phyloP scores from a whole-genome alignment of 2,797 vertebrate genomes.

The Sebastes cheni region DNA sequence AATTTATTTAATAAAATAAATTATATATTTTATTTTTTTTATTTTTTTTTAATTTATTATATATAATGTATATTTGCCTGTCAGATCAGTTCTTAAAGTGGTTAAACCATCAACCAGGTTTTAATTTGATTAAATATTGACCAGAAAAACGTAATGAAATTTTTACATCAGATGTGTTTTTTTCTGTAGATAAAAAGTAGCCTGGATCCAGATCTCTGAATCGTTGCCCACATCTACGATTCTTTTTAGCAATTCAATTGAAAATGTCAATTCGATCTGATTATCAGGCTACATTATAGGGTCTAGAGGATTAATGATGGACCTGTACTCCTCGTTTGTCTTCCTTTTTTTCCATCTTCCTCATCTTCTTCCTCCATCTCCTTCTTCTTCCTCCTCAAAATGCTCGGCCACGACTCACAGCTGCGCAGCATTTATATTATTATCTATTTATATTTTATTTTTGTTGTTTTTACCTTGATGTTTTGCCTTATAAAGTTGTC shows the following conservation, averaged over 20 bases:
- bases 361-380: too few relatives aligned
- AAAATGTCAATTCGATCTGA: not conserved
- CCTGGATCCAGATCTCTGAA: not conserved
- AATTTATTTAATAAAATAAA: not conserved
- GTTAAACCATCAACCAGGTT: not conserved
- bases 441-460: too few relatives aligned
- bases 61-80: not conserved
- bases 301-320: too few relatives aligned
- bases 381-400: too few relatives aligned
- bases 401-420: too few relatives aligned
- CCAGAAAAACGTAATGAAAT: not conserved
- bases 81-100: not conserved
- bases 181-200: not conserved
- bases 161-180: not conserved
- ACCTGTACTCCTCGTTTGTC: too few relatives aligned
- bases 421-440: too few relatives aligned
- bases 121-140: not conserved
- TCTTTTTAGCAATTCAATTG: not conserved
- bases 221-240: not conserved
- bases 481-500: not conserved
- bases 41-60: too few relatives aligned
- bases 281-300: not conserved
- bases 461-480: not conserved
- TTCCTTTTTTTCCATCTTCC: too few relatives aligned
- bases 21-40: too few relatives aligned